Conservation (phyloP, 1,140 invertebrate genomes). For the Rhysida immarginata region DNA sequence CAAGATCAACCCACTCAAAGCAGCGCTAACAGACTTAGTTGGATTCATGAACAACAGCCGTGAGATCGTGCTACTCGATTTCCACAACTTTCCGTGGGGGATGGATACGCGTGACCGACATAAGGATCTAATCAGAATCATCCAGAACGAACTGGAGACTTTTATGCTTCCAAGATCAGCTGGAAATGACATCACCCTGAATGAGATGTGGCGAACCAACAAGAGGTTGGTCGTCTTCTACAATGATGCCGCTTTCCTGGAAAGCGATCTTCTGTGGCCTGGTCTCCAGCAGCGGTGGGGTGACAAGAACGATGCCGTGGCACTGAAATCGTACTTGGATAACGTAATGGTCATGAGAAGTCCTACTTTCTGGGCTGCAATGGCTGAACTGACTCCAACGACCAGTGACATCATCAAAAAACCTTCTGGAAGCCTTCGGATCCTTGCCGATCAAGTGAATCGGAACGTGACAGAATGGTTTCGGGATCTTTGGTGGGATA, state of each 20-base stretch:
- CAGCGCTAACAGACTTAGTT: conserved; percentile 43
- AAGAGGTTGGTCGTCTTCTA: conserved; percentile 48
- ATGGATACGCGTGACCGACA: conserved; percentile 32
- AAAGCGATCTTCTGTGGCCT: conserved; percentile 3
- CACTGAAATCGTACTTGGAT: neutral
- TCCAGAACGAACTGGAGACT: conserved; percentile 43
- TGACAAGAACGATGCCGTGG: conserved; percentile 1
- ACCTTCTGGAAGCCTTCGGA: conserved; percentile 43
- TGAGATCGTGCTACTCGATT: conserved; percentile 5
- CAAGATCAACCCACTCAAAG: conserved; percentile 42
- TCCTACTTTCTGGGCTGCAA: conserved; percentile 48
- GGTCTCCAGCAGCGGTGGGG: conserved; percentile 8
- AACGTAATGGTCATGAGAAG: conserved; percentile 7
- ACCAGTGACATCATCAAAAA: conserved; percentile 49
- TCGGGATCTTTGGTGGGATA: conserved; percentile 33
- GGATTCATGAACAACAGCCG: conserved; percentile 34
- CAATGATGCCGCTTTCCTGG: conserved; percentile 12
- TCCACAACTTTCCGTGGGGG: conserved; percentile 36
- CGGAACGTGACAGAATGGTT: conserved; percentile 37
- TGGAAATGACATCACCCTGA: conserved; percentile 33
- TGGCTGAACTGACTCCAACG: conserved; percentile 62
- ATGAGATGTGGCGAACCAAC: conserved; percentile 41
- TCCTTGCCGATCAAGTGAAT: conserved; percentile 51
- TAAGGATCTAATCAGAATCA: conserved; percentile 37
- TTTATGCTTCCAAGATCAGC: conserved; percentile 31